Conservation (phyloP, 1,140 invertebrate species). For the Panagrolaimus sp. region DNA sequence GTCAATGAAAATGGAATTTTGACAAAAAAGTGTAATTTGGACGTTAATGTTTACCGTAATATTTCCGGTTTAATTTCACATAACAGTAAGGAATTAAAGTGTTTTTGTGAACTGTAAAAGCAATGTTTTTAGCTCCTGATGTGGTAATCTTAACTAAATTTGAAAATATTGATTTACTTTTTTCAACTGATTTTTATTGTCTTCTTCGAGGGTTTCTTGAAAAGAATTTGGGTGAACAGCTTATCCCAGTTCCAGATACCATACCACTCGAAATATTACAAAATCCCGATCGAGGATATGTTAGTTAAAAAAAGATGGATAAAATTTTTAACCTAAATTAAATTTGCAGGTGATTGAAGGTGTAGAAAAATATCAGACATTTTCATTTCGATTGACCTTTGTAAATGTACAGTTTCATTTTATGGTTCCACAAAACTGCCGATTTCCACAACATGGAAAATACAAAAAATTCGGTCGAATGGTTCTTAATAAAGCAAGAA, state of each 20-base stretch:
- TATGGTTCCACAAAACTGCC: conserved; percentile 21
- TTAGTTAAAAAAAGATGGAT: background rate
- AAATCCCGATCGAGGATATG: conserved; percentile 26
- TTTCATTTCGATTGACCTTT: conserved; percentile 47
- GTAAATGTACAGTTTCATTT: conserved; percentile 42
- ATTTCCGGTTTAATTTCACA: conserved; percentile 70
- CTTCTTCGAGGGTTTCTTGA: conserved; percentile 78
- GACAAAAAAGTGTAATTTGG: conserved; percentile 73
- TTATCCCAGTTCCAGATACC: conserved; percentile 67
- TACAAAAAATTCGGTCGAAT: conserved; percentile 41
- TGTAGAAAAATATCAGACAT: conserved; percentile 39
- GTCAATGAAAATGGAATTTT: conserved; percentile 68
- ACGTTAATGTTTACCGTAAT: conserved; percentile 76
- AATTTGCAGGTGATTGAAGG: conserved; percentile 25
- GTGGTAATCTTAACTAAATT: conserved; percentile 76
- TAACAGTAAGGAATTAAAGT: conserved; percentile 59
- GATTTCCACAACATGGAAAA: background rate
- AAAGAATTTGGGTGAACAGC: conserved; percentile 83
- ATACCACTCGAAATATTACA: conserved; percentile 45
- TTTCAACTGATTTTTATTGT: conserved; percentile 80
- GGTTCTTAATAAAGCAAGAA: conserved; percentile 40
- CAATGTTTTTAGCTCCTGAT: conserved; percentile 69
- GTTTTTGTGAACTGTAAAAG: background rate
- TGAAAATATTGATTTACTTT: conserved; percentile 75
- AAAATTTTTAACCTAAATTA: conserved; percentile 16